Conservation (phyloP, 2,888 invertebrate species). For the Pseudococcus jackbeardsleyi region DNA sequence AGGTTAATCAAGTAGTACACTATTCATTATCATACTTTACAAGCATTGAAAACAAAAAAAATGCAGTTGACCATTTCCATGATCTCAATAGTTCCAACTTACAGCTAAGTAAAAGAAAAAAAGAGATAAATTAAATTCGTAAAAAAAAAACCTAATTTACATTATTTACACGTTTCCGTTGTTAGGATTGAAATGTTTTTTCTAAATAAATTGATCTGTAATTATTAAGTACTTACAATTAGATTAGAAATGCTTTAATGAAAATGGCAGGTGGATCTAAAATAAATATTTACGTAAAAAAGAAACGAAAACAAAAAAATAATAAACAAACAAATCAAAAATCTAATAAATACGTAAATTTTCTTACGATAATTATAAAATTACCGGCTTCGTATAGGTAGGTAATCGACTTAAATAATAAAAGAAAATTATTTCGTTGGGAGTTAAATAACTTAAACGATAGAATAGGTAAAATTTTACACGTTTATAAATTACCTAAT, state of each 20-base stretch:
- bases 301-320: neutral
- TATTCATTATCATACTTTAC: neutral
- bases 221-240: slow-evolving; percentile 32
- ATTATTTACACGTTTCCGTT: slow-evolving; percentile 26
- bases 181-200: neutral
- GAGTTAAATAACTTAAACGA: neutral
- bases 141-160: slow-evolving; percentile 15
- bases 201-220: slow-evolving; percentile 16
- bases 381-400: neutral
- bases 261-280: slow-evolving; percentile 36
- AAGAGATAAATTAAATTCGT: slow-evolving; percentile 34
- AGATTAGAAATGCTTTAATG: slow-evolving; percentile 43
- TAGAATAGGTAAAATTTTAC: neutral
- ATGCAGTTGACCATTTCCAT: neutral
- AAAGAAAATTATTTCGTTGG: slow-evolving; percentile 15
- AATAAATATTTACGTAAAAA: slow-evolving; percentile 9
- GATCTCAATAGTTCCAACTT: neutral
- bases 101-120: neutral
- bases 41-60: slow-evolving; percentile 35
- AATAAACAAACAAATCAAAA: neutral
- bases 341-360: neutral
- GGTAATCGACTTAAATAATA: neutral
- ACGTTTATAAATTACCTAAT: slow-evolving; percentile 6
- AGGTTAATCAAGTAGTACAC: slow-evolving; percentile 19
- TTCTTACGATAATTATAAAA: slow-evolving; percentile 2